Percentiles rank a stretch among this genome's conserved stretches.
These are phyloP conservation scores for Semicossyphus pulcher DNA, from an alignment of 2,113 vertebrate genomes.

Conservation along the genomic window DNA sequence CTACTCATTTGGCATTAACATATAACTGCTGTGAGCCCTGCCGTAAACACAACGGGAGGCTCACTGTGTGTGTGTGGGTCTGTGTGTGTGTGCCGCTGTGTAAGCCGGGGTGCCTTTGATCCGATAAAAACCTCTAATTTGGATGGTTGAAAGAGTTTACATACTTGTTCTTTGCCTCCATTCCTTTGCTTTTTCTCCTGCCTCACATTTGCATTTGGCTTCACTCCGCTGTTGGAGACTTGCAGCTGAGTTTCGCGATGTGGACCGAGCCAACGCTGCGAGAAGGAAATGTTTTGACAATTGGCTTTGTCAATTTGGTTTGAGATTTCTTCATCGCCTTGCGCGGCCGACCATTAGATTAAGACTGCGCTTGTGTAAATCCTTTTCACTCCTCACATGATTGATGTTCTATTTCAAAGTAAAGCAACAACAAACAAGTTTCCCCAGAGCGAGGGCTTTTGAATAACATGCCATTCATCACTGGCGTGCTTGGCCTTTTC, in stretches of 20 bases:
- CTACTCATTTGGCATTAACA: constrained; percentile 77
- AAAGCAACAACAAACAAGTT: constrained; percentile 68
- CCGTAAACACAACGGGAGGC: constrained; percentile 53
- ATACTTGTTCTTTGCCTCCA: constrained; percentile 34
- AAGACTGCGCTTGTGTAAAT: constrained; percentile 61
- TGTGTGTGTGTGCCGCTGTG: constrained; percentile 32
- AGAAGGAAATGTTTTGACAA: constrained; percentile 59
- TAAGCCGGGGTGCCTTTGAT: constrained; percentile 70
- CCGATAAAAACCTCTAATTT: constrained; percentile 82
- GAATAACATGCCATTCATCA: constrained; percentile 57
- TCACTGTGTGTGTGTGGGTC: constrained; percentile 27
- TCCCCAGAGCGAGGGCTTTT: constrained; percentile 36
- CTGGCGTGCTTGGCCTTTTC: constrained; percentile 62
- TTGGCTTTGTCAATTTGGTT: constrained; percentile 66
- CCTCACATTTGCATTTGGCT: constrained; percentile 68
- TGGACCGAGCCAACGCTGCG: constrained; percentile 5
- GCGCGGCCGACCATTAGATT: constrained; percentile 66
- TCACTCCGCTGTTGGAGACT: constrained; percentile 30
- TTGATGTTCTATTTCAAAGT: constrained; percentile 73
- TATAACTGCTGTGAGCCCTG: constrained; percentile 70
- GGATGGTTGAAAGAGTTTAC: constrained; percentile 72
- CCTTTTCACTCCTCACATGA: constrained; percentile 55
- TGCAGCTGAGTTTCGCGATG: constrained; percentile 4
- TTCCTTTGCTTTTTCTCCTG: constrained; percentile 36
- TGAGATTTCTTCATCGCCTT: constrained; percentile 51